Evolutionary conservation across 2,888 invertebrate species (phyloP).

Genomic region (Eristalis pertinax): DNA sequence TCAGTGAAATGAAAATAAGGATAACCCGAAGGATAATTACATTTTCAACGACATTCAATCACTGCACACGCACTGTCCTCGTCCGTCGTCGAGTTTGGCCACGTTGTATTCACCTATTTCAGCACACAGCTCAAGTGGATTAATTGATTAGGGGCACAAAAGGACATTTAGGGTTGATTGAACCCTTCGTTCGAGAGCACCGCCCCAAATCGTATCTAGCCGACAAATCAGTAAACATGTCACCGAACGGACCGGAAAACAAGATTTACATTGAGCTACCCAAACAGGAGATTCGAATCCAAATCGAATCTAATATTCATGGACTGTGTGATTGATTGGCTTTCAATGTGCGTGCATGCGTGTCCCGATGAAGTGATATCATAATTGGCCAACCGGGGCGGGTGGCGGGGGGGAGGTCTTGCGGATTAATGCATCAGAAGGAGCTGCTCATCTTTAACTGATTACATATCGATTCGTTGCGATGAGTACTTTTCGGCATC

Average conservation of each 20-base stretch:
- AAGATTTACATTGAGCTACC: neutral
- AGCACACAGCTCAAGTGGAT: neutral
- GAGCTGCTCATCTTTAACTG: neutral
- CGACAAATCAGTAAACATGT: neutral
- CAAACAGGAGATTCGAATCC: neutral
- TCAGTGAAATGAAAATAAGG: conserved; percentile 1
- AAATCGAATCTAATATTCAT: neutral
- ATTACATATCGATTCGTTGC: neutral
- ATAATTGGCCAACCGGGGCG: no score
- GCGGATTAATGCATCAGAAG: neutral
- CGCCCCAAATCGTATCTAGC: neutral
- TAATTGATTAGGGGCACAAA: neutral
- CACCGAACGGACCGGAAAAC: neutral
- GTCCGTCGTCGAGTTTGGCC: neutral
- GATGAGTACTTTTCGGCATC: neutral
- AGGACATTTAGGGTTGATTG: conserved; percentile 4
- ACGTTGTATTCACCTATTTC: neutral
- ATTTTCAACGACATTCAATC: neutral
- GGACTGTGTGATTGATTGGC: neutral
- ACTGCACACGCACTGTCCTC: neutral
- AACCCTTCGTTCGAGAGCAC: neutral
- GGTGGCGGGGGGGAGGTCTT: neutral
- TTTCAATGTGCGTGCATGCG: neutral
- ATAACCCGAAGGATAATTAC: neutral
- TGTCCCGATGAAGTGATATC: no score